Evolutionary conservation across 1,140 invertebrate species (phyloP), one percentile per base, ranked within the genome.

Genomic region (Formica exsecta): DNA sequence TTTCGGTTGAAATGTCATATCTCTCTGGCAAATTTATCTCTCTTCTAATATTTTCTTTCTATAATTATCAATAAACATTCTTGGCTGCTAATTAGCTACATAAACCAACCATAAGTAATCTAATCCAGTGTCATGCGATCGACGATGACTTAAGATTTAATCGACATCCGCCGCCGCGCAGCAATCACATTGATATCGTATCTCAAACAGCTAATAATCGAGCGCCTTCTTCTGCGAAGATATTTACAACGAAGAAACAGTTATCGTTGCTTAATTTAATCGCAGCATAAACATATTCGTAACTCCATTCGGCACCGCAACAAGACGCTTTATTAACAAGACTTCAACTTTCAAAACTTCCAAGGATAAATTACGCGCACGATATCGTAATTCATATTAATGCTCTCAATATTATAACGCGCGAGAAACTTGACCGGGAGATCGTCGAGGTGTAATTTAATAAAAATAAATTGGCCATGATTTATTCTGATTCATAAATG

Each of bases 171-270:
- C 25, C 16, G 11, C 38, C 1, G 54, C 22, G n/a, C 29, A 32
- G 41, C 51, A 57, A 54, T 85, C 86, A 29, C 57, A 25, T 29
- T 65, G 66, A 74, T 25, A 16, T 61, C 71, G n/a, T 62, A 32
- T 88, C 86, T 84, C 57, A 66, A 73, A 8, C 36, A 9, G 36
- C 62, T 87, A 74, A 77, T 86, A 86, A 88, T 76, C 54, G 11
- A 66, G 8, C n/a, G 25, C 54, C 41, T 44, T 16, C 65, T 73
- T 88, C 76, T 57, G 29, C 38, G 51, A 61, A 25, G n/a, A n/a
- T 13, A 32, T 71, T 11, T 32, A 70, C 57, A 44, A 9, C 13
- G 44, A 16, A 54, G 22, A 68, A 41, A 54, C 5, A 22, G 51
- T 68, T 68, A 54, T 70, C 62, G 16, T 2, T 68, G 13, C 22